Base-by-base conservation (phyloP, 1,140 invertebrate genomes). In the Nephotettix cincticeps region DNA sequence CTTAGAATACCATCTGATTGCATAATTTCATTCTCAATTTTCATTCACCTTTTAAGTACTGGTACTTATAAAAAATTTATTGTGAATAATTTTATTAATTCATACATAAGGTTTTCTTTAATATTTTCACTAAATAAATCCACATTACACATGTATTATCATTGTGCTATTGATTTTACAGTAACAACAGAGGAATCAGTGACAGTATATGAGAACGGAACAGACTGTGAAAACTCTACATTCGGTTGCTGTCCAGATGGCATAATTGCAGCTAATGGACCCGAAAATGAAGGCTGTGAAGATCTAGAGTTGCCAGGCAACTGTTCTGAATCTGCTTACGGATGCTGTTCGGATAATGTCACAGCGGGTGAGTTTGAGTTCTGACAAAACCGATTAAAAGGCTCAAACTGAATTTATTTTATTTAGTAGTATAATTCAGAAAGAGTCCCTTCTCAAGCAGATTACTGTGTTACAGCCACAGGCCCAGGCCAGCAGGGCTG, bases 401-500 rank as follows among this genome's bases (percentile, higher is more conserved):
- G n/a, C n/a, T n/a, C n/a, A n/a, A n/a, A n/a, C n/a, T n/a, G n/a
- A n/a, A n/a, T n/a, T n/a, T n/a, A n/a, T n/a, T n/a, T n/a, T n/a
- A n/a, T n/a, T n/a, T n/a, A n/a, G n/a, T n/a, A n/a, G n/a, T n/a
- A n/a, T n/a, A n/a, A n/a, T n/a, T n/a, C n/a, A n/a, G n/a, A n/a
- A n/a, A n/a, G n/a, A n/a, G n/a, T n/a, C n/a, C n/a, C n/a, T n/a
- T n/a, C n/a, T n/a, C n/a, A n/a, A n/a, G n/a, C n/a, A n/a, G n/a
- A n/a, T n/a, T n/a, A n/a, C n/a, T 43, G 36, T 66, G 25, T 65
- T 67, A 19, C 80, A 84, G 91, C 92, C 65, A 80, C 83, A 68
- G 93, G 93, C 19, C 83, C 84, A 0, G 83, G 89, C 54, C 84
- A 87, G 69, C 84, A 89, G 76, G 94, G 93, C 4, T 97, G 95